Percentiles rank a stretch among this genome's conserved stretches.
These are phyloP conservation scores for Erithacus rubecula DNA, from an alignment of 2,797 vertebrate genomes.

Conservation along the genomic window DNA sequence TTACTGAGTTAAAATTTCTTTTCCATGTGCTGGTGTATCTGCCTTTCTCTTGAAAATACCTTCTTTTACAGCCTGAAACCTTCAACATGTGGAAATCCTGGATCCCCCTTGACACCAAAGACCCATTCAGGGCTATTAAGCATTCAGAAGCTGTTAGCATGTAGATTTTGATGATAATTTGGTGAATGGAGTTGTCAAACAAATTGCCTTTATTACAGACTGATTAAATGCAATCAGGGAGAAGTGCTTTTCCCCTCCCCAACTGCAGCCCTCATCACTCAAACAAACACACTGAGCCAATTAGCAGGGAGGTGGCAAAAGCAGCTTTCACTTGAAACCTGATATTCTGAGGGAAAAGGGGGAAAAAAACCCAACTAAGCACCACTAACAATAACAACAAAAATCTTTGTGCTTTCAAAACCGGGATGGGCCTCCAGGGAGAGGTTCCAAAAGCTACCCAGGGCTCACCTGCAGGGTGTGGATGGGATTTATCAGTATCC, in stretches of 20 bases:
- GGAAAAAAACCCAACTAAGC: neutral
- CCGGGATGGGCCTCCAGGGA: neutral
- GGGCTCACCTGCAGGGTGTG: slow-evolving; percentile 31
- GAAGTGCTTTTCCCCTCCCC: slow-evolving; percentile 26
- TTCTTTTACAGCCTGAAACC: neutral
- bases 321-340: slow-evolving; percentile 58
- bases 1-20: neutral
- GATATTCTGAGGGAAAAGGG: neutral
- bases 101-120: neutral
- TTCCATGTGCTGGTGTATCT: neutral
- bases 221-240: slow-evolving; percentile 58
- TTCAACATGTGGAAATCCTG: neutral
- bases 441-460: neutral
- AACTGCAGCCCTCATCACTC: slow-evolving; percentile 21
- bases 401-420: neutral
- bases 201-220: slow-evolving; percentile 67
- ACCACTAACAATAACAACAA: neutral
- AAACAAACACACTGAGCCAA: slow-evolving; percentile 63
- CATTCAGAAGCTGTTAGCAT: slow-evolving; percentile 59
- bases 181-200: slow-evolving; percentile 66
- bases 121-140: neutral
- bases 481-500: neutral
- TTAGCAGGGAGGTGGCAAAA: slow-evolving; percentile 64
- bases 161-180: slow-evolving; percentile 62
- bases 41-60: neutral